Evolutionary conservation across 37 sponge, comb jelly and placozoan species (phyloP).

Genomic region (Spongilla lacustris): DNA sequence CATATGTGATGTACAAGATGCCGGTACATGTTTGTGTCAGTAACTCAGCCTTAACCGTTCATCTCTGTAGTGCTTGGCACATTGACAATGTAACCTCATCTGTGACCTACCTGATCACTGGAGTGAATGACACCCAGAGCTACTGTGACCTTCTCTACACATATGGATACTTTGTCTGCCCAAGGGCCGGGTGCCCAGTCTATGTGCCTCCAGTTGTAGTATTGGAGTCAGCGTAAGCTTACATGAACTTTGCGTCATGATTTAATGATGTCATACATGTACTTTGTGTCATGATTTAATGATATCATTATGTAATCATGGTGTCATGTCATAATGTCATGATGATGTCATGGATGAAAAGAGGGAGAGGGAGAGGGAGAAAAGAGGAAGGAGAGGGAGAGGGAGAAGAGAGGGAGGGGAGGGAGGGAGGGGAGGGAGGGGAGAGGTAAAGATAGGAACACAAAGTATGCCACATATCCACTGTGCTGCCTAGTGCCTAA

Average conservation of each 20-base stretch:
- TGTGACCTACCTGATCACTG: conserved; percentile 75
- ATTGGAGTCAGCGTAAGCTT: conserved; percentile 36
- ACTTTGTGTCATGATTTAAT: no score
- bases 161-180: conserved; percentile 75
- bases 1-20: no score
- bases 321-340: conserved; percentile 2
- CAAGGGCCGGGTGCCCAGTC: conserved; percentile 61
- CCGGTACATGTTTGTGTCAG: no score
- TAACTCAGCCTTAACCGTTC: no score
- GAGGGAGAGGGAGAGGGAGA: no score
- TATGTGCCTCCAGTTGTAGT: conserved; percentile 2
- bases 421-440: no score
- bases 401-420: no score
- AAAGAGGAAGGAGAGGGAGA: no score
- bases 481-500: no score
- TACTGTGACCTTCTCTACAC: conserved; percentile 34
- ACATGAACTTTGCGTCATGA: no score
- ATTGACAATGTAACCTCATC: conserved; percentile 60
- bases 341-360: background rate
- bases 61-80: conserved; percentile 79
- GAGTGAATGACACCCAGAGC: conserved; percentile 22
- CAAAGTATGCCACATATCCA: no score
- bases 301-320: background rate
- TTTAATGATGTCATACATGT: background rate
- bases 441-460: no score